Percentiles rank a stretch among this genome's conserved stretches.
Evolutionary conservation across 2,888 invertebrate species (phyloP).

Genomic region (Trilocha varians): DNA sequence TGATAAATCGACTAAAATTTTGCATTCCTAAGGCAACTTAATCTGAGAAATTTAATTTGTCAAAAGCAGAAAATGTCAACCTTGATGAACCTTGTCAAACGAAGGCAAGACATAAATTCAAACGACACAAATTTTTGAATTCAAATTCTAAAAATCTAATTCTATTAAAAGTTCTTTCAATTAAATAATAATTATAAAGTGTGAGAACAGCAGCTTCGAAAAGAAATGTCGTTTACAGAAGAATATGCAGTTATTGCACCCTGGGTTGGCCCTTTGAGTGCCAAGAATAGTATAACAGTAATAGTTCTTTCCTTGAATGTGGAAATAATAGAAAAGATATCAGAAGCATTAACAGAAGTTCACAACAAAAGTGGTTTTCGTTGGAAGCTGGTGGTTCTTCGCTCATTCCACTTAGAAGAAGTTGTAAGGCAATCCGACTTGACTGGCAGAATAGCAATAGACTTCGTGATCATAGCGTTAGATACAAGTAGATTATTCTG

Average conservation of each 20-base stretch:
- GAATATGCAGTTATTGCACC: slow-evolving; percentile 42
- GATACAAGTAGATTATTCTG: slow-evolving; percentile 55
- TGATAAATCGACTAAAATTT: too few relatives aligned
- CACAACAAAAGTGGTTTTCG: slow-evolving; percentile 41
- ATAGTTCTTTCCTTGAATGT: slow-evolving; percentile 50
- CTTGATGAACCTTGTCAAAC: too few relatives aligned
- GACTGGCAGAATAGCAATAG: slow-evolving; percentile 51
- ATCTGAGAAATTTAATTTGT: too few relatives aligned
- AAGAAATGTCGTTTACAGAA: slow-evolving; percentile 39
- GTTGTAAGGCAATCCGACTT: slow-evolving; percentile 39
- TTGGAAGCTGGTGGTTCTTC: slow-evolving; percentile 52
- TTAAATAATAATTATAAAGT: neutral
- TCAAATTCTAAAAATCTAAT: too few relatives aligned
- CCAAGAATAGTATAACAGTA: slow-evolving; percentile 45
- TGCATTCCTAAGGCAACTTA: too few relatives aligned
- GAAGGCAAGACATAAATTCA: too few relatives aligned
- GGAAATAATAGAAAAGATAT: slow-evolving; percentile 48
- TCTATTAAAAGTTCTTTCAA: too few relatives aligned
- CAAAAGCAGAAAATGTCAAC: too few relatives aligned
- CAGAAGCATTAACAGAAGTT: slow-evolving; percentile 43
- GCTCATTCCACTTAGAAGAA: slow-evolving; percentile 44
- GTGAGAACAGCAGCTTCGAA: too few relatives aligned
- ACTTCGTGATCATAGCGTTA: slow-evolving; percentile 53
- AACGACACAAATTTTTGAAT: too few relatives aligned
- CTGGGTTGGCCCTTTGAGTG: slow-evolving; percentile 54